phyloP scores from a whole-genome alignment of 2,888 invertebrate genomes.

The Pyrrhosoma nymphula region DNA sequence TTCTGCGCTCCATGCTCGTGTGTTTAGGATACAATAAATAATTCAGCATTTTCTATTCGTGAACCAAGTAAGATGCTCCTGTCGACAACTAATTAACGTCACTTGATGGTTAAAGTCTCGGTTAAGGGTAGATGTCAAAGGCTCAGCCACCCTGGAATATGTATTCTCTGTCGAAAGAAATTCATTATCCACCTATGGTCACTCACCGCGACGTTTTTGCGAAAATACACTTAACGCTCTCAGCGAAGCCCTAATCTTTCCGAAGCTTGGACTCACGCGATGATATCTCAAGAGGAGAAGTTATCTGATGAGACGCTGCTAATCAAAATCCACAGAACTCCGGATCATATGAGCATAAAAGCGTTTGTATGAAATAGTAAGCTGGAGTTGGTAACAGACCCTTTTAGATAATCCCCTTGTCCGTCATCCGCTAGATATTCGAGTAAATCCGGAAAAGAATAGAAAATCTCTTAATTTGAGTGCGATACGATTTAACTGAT shows the following conservation, averaged over 20 bases:
- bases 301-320: background rate
- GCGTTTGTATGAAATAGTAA: slow-evolving; percentile 2
- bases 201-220: background rate
- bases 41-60: too few species aligned
- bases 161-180: background rate
- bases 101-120: background rate
- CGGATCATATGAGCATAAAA: background rate
- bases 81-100: too few species aligned
- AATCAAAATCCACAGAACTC: background rate
- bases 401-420: background rate
- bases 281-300: background rate
- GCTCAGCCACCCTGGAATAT: background rate
- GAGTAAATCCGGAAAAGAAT: background rate
- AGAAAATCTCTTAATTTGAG: background rate
- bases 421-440: background rate
- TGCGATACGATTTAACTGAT: background rate
- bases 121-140: background rate
- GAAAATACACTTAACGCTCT: background rate
- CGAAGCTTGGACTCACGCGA: background rate
- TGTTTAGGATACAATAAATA: too few species aligned
- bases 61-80: too few species aligned
- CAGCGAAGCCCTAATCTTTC: background rate
- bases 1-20: too few species aligned
- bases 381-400: background rate
- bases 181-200: background rate